Evolutionary conservation across 1,140 invertebrate genomes (phyloP).

Genomic region (Drosophila mojavensis): DNA sequence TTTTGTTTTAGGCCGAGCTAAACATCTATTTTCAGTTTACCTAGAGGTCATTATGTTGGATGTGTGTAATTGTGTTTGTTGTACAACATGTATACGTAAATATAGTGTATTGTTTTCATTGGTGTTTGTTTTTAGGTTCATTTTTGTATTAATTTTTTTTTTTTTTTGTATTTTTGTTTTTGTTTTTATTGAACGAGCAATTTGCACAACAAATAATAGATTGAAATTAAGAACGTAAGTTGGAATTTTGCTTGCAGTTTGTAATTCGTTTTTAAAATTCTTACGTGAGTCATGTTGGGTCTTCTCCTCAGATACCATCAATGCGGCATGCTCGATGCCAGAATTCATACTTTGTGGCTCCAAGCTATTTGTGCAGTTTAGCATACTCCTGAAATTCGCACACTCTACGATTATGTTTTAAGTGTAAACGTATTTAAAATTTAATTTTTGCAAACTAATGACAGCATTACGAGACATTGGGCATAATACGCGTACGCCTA

Average conservation of each 20-base stretch:
- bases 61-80: slow-evolving; percentile 34
- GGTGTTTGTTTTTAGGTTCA: neutral
- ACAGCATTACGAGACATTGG: slow-evolving; percentile 47
- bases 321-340: slow-evolving; percentile 89
- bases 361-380: slow-evolving; percentile 92
- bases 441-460: slow-evolving; percentile 72
- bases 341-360: slow-evolving; percentile 88
- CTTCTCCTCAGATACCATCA: slow-evolving; percentile 91
- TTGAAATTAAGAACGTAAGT: slow-evolving; percentile 52
- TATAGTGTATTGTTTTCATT: slow-evolving; percentile 37
- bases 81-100: slow-evolving; percentile 31
- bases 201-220: slow-evolving; percentile 77
- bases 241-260: slow-evolving; percentile 42
- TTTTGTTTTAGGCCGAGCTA: slow-evolving; percentile 21
- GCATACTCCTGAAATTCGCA: slow-evolving; percentile 91
- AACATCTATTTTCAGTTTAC: slow-evolving; percentile 54
- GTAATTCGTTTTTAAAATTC: slow-evolving; percentile 71
- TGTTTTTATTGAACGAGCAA: slow-evolving; percentile 64
- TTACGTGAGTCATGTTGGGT: slow-evolving; percentile 92
- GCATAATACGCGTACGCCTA: slow-evolving; percentile 31
- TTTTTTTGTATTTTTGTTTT: slow-evolving; percentile 22
- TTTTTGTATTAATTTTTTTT: slow-evolving; percentile 11
- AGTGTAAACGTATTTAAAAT: slow-evolving; percentile 83
- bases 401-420: slow-evolving; percentile 86
- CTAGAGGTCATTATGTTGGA: slow-evolving; percentile 45